Evolutionary conservation across 2,113 vertebrate genomes (phyloP).

Genomic region (Paratilapia polleni): DNA sequence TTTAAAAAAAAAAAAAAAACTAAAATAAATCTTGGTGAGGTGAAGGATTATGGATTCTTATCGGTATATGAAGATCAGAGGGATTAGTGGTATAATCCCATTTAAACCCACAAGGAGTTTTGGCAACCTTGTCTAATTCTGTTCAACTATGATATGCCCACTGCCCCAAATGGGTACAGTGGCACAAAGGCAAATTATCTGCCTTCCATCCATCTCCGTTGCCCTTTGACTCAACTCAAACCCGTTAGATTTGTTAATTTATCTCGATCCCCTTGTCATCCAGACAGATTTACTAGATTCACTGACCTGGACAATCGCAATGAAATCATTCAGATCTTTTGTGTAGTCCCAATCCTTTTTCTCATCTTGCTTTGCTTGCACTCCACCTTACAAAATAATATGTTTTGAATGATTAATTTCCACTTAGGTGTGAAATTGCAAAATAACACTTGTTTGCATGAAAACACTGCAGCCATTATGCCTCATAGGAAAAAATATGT

Average conservation of each 20-base stretch:
- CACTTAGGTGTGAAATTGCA: slow-evolving; percentile 44
- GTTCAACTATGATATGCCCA: slow-evolving; percentile 53
- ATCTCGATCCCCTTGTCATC: slow-evolving; percentile 4
- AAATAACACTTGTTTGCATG: slow-evolving; percentile 7
- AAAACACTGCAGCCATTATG: slow-evolving; percentile 20
- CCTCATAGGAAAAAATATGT: neutral
- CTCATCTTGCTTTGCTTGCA: neutral
- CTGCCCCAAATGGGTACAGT: slow-evolving; percentile 52
- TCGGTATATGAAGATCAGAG: slow-evolving; percentile 70
- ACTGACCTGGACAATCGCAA: neutral
- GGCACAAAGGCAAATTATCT: slow-evolving; percentile 54
- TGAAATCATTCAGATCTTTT: neutral
- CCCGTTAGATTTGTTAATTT: slow-evolving; percentile 28
- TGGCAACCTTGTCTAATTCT: slow-evolving; percentile 65
- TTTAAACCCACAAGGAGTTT: slow-evolving; percentile 64
- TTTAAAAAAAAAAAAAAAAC: slow-evolving; percentile 13
- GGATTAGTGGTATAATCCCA: slow-evolving; percentile 74
- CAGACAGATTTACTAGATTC: slow-evolving; percentile 16
- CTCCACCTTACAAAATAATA: slow-evolving; percentile 5
- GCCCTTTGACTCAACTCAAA: slow-evolving; percentile 35
- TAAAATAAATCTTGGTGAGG: slow-evolving; percentile 61
- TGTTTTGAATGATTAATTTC: slow-evolving; percentile 38
- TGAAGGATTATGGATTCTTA: slow-evolving; percentile 71
- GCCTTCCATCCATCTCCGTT: slow-evolving; percentile 20
- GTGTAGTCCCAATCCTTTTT: neutral